Base-by-base conservation (phyloP, 2,797 vertebrate genomes). In the Astyanax mexicanus region DNA sequence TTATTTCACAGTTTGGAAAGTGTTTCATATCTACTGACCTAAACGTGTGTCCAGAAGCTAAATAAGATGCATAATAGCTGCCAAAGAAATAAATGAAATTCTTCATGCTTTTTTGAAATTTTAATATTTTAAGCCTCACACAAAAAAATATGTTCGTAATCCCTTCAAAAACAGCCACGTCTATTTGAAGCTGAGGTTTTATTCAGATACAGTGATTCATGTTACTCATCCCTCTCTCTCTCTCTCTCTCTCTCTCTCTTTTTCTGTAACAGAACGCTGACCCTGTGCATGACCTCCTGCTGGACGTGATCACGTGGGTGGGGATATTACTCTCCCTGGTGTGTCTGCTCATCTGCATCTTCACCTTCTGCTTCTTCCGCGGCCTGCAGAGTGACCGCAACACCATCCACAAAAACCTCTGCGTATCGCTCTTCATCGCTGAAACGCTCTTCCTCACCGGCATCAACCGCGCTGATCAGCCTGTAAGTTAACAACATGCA, bases 291-390 rank as follows among this genome's bases (percentile, higher is more conserved):
- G 94, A 97, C 86, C 94, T 99, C 55, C 94, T 99, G 38, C 91
- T 99, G 85, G 96, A 99, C 76, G 96, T 99, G 79, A 99, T 99
- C 69, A 99, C 97, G 0, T 99, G 97, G 97, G 97, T 99, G 61
- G 98, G 98, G 82, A 99, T 99, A 90, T 92, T 99, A 65, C 94
- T 99, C 12, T 99, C 97, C 0, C 95, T 99, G 77, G 96, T 98
- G 81, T 99, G 98, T 88, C 95, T 99, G 82, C 93, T 99, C 89
- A 96, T 99, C 89, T 98, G 97, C 93, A 96, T 99, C 94, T 99
- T 99, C 94, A 99, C 98, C 77, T 99, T 99, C 92, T 98, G 97
- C 93, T 98, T 98, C 92, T 99, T 99, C 93, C 96, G 96, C 0
- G 97, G 97, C 27, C 96, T 99, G 55, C 98, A 98, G 90, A 98